A percentile compares a stretch with the other conserved stretches of the same genome.
Conservation (phyloP, 2,888 invertebrate species). For the Dicranocentrus wangi region DNA sequence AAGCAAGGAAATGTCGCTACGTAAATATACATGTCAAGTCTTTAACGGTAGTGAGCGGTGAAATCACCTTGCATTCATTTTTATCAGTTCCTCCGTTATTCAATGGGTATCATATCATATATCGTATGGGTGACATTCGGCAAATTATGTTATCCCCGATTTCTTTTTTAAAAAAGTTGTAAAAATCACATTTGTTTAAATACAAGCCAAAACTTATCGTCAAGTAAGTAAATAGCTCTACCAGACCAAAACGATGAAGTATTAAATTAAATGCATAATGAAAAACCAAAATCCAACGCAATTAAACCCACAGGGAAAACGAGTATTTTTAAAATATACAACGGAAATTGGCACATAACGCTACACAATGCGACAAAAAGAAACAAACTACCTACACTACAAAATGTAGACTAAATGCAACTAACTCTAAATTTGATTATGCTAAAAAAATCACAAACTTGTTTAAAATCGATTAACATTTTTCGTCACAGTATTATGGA, state of each 20-base stretch:
- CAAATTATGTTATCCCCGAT: background rate
- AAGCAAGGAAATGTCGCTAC: background rate
- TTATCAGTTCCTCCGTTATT: conserved; percentile 15
- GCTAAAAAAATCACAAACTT: conserved; percentile 38
- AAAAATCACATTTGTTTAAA: no score
- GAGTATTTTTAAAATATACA: conserved; percentile 22
- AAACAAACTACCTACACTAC: conserved; percentile 15
- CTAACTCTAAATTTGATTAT: conserved; percentile 25
- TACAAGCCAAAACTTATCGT: no score
- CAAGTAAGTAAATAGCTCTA: no score
- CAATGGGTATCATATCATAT: no score
- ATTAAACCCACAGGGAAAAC: conserved; percentile 6
- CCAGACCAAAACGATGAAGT: background rate
- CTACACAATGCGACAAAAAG: background rate
- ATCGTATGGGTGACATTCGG: no score
- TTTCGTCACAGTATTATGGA: conserved; percentile 13
- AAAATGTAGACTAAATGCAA: background rate
- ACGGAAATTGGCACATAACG: conserved; percentile 14
- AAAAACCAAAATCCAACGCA: background rate
- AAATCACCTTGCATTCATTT: conserved; percentile 56
- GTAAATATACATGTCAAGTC: conserved; percentile 38
- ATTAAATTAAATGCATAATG: background rate
- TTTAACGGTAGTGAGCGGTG: conserved; percentile 52
- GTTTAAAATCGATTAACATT: conserved; percentile 41
- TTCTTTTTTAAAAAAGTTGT: no score